Conservation (phyloP, 2,797 vertebrate species). For the Enteromius treurensis region DNA sequence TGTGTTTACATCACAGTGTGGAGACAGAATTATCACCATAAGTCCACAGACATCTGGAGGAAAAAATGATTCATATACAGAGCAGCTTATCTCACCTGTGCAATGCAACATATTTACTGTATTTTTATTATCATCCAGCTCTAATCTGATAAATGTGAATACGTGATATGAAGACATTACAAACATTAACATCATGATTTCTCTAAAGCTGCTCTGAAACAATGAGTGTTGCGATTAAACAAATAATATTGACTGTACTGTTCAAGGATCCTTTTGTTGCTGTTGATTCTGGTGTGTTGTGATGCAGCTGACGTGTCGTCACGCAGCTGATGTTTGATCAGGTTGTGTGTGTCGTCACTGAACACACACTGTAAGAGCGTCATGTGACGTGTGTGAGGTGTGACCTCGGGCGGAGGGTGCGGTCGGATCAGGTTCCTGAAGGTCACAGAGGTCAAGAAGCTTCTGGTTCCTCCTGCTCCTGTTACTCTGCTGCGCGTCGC, state of each 20-base stretch:
- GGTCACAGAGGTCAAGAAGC: slow-evolving; percentile 35
- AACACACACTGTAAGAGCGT: background rate
- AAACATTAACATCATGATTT: background rate
- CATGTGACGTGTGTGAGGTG: background rate
- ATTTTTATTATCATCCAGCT: background rate
- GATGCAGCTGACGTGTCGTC: background rate
- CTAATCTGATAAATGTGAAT: background rate
- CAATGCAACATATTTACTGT: background rate
- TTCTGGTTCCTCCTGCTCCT: slow-evolving; percentile 28
- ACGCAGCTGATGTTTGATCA: background rate
- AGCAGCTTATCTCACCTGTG: no score
- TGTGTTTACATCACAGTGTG: background rate
- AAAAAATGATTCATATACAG: no score
- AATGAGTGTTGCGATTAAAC: background rate
- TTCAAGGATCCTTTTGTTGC: background rate
- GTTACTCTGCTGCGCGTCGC: background rate
- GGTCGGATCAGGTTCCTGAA: slow-evolving; percentile 23
- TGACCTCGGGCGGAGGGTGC: slow-evolving; percentile 14
- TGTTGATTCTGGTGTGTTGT: background rate
- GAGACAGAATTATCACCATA: background rate
- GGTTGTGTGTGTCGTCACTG: background rate
- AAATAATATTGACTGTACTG: background rate
- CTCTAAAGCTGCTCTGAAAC: background rate
- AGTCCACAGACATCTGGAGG: background rate
- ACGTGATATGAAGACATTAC: background rate